Conservation (phyloP, 2,888 invertebrate species). For the Cabera pusaria region DNA sequence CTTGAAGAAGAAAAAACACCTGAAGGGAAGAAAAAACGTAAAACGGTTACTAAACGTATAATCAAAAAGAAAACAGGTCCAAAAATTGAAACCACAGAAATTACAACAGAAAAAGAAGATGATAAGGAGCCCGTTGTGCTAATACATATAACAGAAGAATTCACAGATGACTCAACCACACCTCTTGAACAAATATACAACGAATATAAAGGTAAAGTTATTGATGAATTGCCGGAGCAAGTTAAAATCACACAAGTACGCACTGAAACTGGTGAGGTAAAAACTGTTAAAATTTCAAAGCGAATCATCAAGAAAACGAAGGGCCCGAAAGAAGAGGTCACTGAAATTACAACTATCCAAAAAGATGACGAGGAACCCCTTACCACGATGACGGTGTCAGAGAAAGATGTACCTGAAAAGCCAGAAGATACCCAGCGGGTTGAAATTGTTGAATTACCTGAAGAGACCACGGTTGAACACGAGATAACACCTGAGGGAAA, state of each 20-base stretch:
- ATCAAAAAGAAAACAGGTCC: too few species aligned
- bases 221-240: constrained; percentile 29
- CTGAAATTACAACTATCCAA: constrained; percentile 36
- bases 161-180: constrained; percentile 36
- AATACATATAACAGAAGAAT: too few species aligned
- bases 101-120: too few species aligned
- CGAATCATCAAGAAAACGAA: constrained; percentile 44
- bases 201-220: constrained; percentile 11
- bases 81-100: too few species aligned
- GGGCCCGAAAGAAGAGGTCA: constrained; percentile 35
- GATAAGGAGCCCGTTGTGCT: too few species aligned
- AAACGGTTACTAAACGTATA: too few species aligned
- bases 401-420: constrained; percentile 8
- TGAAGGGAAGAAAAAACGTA: too few species aligned
- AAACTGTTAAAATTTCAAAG: constrained; percentile 43
- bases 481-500: constrained; percentile 43
- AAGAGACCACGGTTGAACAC: constrained; percentile 43
- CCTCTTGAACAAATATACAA: constrained; percentile 24
- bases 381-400: constrained; percentile 26
- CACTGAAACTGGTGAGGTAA: constrained; percentile 34
- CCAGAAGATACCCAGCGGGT: constrained; percentile 2
- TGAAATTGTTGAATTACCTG: constrained; percentile 49
- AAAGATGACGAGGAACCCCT: constrained; percentile 31
- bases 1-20: too few species aligned
- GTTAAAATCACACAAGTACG: constrained; percentile 21